phyloP scores from a whole-genome alignment of 2,888 invertebrate genomes.

The Phanerotoma sp. region DNA sequence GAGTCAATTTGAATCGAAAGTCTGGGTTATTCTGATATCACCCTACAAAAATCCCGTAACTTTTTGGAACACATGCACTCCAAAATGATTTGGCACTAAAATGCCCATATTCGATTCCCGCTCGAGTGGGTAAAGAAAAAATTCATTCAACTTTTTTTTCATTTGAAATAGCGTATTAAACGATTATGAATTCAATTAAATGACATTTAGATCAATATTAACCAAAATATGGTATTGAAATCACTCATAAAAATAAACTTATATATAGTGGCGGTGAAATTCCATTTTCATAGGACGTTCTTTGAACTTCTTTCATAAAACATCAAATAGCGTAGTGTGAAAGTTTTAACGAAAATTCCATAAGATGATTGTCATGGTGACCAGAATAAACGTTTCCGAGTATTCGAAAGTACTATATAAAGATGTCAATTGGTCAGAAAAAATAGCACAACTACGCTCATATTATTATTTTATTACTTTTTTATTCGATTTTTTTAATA shows the following conservation, averaged over 20 bases:
- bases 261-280: background rate
- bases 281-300: conserved; percentile 2
- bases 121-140: too few species aligned
- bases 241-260: background rate
- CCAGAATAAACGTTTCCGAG: conserved; percentile 29
- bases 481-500: conserved; percentile 25
- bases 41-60: too few species aligned
- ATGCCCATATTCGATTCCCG: too few species aligned
- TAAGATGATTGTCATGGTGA: conserved; percentile 18
- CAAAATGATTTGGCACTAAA: too few species aligned
- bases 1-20: too few species aligned
- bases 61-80: too few species aligned
- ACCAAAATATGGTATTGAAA: background rate
- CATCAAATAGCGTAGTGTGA: conserved; percentile 15
- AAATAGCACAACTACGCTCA: conserved; percentile 11
- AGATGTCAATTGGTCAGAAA: conserved; percentile 13
- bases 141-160: conserved; percentile 15
- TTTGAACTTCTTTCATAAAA: conserved; percentile 17
- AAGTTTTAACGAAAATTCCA: conserved; percentile 28
- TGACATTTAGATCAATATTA: background rate
- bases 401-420: conserved; percentile 16
- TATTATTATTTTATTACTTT: too few species aligned
- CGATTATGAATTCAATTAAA: background rate
- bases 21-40: too few species aligned
- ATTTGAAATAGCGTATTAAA: background rate